These are phyloP conservation scores for Oligia latruncula DNA, from an alignment of 2,888 invertebrate genomes.

Conservation along the genomic window DNA sequence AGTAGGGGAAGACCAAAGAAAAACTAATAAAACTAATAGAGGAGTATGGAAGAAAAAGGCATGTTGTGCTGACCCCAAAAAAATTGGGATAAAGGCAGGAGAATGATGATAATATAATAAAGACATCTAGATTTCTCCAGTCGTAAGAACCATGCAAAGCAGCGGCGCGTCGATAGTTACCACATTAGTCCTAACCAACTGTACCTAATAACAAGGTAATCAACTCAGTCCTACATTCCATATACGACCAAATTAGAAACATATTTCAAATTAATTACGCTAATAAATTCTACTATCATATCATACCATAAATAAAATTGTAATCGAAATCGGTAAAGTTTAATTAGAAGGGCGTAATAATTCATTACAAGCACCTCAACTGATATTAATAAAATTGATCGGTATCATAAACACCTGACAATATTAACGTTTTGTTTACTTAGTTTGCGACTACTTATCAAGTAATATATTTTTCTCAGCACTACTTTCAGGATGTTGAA, in stretches of 20 bases:
- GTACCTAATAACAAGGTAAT: neutral
- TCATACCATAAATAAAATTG: constrained; percentile 59
- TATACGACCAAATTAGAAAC: constrained; percentile 40
- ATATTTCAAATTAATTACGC: constrained; percentile 60
- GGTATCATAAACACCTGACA: constrained; percentile 57
- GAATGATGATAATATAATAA: neutral
- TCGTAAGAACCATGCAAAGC: no score
- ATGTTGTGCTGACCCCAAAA: no score
- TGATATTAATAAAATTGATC: constrained; percentile 51
- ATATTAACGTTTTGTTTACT: constrained; percentile 20
- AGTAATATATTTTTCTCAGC: neutral
- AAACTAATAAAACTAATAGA: no score
- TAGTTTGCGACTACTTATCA: neutral
- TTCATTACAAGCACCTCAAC: constrained; percentile 51
- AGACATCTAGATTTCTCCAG: neutral
- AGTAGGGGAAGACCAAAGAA: no score
- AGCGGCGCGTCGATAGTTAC: neutral
- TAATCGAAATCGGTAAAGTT: constrained; percentile 62
- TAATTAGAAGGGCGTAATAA: constrained; percentile 62
- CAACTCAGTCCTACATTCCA: constrained; percentile 5
- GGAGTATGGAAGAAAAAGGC: no score
- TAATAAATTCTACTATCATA: constrained; percentile 59
- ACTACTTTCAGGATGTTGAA: neutral
- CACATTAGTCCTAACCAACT: neutral
- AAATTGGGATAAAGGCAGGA: no score